phyloP scores from a whole-genome alignment of 2,888 invertebrate genomes.

The Acleris holmiana region DNA sequence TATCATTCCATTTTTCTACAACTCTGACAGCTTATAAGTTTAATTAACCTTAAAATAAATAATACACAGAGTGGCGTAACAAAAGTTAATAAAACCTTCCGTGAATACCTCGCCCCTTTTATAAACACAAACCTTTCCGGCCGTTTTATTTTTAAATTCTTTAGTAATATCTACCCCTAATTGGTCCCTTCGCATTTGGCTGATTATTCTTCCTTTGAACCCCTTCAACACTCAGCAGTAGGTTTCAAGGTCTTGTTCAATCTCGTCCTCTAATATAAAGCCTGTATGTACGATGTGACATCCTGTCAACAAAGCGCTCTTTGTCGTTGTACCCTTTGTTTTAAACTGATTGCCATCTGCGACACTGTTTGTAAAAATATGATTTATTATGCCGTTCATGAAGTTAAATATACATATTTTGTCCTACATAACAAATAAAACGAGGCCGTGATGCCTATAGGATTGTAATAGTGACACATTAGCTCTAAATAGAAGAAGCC shows the following conservation, averaged over 20 bases:
- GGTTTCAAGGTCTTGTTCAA: constrained; percentile 13
- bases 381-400: constrained; percentile 24
- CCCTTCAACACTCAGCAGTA: neutral
- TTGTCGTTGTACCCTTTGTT: constrained; percentile 32
- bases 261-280: constrained; percentile 6
- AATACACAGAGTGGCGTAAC: neutral
- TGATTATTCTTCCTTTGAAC: constrained; percentile 27
- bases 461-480: constrained; percentile 20
- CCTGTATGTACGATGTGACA: constrained; percentile 9
- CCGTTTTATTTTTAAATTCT: constrained; percentile 31
- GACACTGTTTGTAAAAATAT: constrained; percentile 20
- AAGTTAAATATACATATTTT: constrained; percentile 8
- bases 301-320: constrained; percentile 30
- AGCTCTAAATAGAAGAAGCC: too few species aligned
- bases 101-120: constrained; percentile 3
- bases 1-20: constrained; percentile 16
- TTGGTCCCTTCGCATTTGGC: constrained; percentile 25
- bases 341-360: constrained; percentile 31
- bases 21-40: neutral
- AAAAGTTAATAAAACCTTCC: constrained; percentile 19
- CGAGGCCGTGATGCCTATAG: too few species aligned
- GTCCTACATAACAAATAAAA: neutral
- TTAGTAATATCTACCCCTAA: constrained; percentile 13
- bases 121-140: constrained; percentile 12
- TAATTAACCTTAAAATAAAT: too few species aligned